Conservation (phyloP, 92 coral and sea anemone species). For the Phenganax subtilis region DNA sequence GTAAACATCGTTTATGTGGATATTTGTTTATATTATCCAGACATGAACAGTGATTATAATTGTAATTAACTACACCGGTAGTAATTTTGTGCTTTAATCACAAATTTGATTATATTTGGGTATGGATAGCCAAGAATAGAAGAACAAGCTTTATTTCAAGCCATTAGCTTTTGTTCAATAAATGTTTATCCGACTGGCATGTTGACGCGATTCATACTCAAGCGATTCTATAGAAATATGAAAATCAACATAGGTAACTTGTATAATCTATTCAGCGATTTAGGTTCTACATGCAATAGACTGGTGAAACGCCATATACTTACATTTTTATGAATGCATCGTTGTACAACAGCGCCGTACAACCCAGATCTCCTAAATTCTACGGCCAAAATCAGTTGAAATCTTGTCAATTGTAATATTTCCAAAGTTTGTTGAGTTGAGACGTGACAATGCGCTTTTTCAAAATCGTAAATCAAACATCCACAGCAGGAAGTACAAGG, state of each 20-base stretch:
- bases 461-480: constrained; percentile 10
- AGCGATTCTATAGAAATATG: no score
- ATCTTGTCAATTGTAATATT: neutral
- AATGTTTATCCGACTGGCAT: no score
- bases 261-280: no score
- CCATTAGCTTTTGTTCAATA: no score
- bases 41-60: neutral
- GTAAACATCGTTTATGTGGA: constrained; percentile 8
- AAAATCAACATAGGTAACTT: no score
- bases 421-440: neutral
- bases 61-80: no score
- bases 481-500: neutral
- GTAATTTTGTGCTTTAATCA: no score
- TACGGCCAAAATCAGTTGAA: neutral
- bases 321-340: neutral
- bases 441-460: neutral
- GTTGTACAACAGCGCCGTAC: neutral
- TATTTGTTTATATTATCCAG: neutral
- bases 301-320: neutral
- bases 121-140: no score
- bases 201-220: no score
- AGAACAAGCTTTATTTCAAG: no score
- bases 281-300: neutral
- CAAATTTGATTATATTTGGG: no score
- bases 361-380: neutral